Evolutionary conservation across 2,888 invertebrate species (phyloP).

Genomic region (Flabesymbios commensalis): DNA sequence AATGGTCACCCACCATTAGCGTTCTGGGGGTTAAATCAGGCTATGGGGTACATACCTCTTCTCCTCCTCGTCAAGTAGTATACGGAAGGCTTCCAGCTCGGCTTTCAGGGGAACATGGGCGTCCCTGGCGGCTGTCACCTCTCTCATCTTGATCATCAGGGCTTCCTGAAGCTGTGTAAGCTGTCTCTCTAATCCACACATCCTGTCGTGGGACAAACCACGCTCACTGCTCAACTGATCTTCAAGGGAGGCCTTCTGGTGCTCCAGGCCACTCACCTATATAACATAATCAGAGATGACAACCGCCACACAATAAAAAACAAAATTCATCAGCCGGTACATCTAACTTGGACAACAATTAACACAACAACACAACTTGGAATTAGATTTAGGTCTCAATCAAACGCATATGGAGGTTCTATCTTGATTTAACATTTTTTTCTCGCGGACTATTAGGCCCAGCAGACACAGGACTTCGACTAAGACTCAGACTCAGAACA

Average conservation of each 20-base stretch:
- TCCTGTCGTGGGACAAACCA: slow-evolving; percentile 19
- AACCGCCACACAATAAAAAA: too few species aligned
- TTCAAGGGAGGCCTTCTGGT: slow-evolving; percentile 45
- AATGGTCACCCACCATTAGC: too few species aligned
- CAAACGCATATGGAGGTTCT: too few species aligned
- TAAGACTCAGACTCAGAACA: too few species aligned
- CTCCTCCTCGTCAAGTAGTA: slow-evolving; percentile 55
- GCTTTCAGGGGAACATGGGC: slow-evolving; percentile 51
- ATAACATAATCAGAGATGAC: background rate
- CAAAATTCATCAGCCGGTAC: too few species aligned
- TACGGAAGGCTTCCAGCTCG: slow-evolving; percentile 54
- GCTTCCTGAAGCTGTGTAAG: slow-evolving; percentile 52
- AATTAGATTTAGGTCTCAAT: too few species aligned
- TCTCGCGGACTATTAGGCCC: too few species aligned
- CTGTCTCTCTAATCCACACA: slow-evolving; percentile 45
- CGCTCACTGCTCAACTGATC: slow-evolving; percentile 42
- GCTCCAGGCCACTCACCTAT: slow-evolving; percentile 45
- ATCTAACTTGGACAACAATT: too few species aligned
- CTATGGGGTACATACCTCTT: slow-evolving; percentile 41
- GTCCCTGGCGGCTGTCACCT: slow-evolving; percentile 46
- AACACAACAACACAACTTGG: too few species aligned
- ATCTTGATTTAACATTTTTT: too few species aligned
- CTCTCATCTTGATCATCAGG: slow-evolving; percentile 53
- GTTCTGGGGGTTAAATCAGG: too few species aligned
- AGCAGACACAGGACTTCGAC: too few species aligned